These are phyloP conservation scores for Xestia xanthographa DNA, from an alignment of 2,888 invertebrate species.

Conservation along the genomic window DNA sequence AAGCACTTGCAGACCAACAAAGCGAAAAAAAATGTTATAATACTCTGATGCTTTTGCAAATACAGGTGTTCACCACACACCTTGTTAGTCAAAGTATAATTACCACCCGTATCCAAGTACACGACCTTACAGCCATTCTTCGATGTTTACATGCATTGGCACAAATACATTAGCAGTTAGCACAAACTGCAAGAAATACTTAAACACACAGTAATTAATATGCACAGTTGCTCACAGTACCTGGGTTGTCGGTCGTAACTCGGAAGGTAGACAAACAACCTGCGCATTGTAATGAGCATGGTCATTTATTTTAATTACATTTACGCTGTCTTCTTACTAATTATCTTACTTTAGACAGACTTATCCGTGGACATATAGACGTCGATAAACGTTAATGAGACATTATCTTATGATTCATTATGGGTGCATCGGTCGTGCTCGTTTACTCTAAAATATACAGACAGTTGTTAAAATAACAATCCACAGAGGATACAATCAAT, in stretches of 20 bases:
- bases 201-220: conserved; percentile 34
- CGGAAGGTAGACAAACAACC: conserved; percentile 30
- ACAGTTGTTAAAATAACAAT: background rate
- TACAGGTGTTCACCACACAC: conserved; percentile 23
- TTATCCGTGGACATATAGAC: background rate
- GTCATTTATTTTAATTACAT: conserved; percentile 42
- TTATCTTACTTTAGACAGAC: conserved; percentile 10
- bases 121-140: conserved; percentile 44
- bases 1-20: no score
- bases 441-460: background rate
- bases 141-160: conserved; percentile 20
- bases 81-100: conserved; percentile 22
- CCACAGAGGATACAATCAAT: background rate
- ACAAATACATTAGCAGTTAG: conserved; percentile 26
- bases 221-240: conserved; percentile 29
- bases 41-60: background rate
- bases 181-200: conserved; percentile 17
- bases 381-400: conserved; percentile 12
- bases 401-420: background rate
- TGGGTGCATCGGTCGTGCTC: background rate
- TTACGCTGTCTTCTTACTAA: conserved; percentile 21
- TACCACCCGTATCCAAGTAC: conserved; percentile 19
- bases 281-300: conserved; percentile 41
- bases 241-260: conserved; percentile 21
- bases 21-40: no score